Base-by-base conservation (phyloP, 2,797 vertebrate genomes). In the Acanthiza pusilla region DNA sequence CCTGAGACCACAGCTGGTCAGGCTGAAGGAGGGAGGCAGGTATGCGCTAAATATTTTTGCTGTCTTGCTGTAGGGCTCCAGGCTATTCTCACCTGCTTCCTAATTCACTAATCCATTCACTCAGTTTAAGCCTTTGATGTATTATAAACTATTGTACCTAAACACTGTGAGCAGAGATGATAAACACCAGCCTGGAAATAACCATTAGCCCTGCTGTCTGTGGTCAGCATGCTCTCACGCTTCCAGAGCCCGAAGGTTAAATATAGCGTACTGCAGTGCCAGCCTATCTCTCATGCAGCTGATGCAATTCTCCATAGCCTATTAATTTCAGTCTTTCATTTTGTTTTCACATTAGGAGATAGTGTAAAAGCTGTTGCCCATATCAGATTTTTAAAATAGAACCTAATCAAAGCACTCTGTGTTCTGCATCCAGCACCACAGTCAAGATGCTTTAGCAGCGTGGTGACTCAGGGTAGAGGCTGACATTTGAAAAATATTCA, bases 321-420 rank as follows among this genome's bases (percentile, higher is more conserved):
- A 74, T 91, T 94, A 45, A 79, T 96, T 96, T 94, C 80, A 85
- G 36, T 26, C 72, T 89, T 97, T 95, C 48, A 38, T 85, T 96
- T 94, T 84, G 53, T 76, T 95, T 91, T 74, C 23, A 13, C 32
- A n/a, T 74, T 89, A 95, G 22, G n/a, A 70, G 45, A 74, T 73
- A 84, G 68, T 53, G 42, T 84, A 80, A 94, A 92, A 77, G 34
- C 66, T 51, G 91, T 63, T 93, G 51, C 57, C 12, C 11, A 20
- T 85, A 81, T 95, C 75, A 92, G 76, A 70, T 85, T 96, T 95
- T 95, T 58, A 50, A 92, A 86, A 83, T 19, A 62, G n/a, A 81
- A 84, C 43, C 70, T 88, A 89, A 95, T 95, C 78, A 93, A 93
- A 93, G 85, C 22, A 40, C 47, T 87, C 34, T 34, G 9, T 42